A percentile compares a stretch with the other conserved stretches of the same genome.
Evolutionary conservation across 1,140 invertebrate genomes (phyloP).

Genomic region (Periplaneta americana): DNA sequence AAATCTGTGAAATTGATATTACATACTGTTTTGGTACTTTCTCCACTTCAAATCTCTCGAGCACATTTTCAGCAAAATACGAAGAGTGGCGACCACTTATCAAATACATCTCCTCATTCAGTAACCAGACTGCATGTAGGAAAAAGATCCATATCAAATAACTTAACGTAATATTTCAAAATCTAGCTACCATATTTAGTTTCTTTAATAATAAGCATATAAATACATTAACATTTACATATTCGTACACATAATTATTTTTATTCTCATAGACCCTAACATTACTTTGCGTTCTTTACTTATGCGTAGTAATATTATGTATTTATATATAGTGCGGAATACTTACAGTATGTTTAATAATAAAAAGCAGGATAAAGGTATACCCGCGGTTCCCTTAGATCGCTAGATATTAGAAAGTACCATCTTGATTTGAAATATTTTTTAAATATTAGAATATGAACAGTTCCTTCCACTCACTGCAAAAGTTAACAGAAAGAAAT

Average conservation of each 20-base stretch:
- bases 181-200: background rate
- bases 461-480: conserved; percentile 5
- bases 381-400: background rate
- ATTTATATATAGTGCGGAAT: background rate
- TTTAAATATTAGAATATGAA: conserved; percentile 9
- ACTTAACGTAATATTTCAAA: background rate
- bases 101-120: too few species aligned
- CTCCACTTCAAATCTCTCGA: background rate
- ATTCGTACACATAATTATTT: background rate
- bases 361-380: background rate
- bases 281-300: background rate
- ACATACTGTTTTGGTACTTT: too few species aligned
- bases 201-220: background rate
- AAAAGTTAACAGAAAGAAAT: background rate
- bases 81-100: background rate
- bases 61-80: background rate
- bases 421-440: background rate
- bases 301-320: background rate
- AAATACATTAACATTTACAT: background rate
- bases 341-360: background rate
- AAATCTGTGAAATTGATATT: too few species aligned
- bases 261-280: background rate
- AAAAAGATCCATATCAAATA: background rate
- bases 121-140: background rate
- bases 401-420: background rate